Base-by-base conservation (phyloP, 37 sponge, comb jelly and placozoan species). In the Halisarca cf. caerulea region DNA sequence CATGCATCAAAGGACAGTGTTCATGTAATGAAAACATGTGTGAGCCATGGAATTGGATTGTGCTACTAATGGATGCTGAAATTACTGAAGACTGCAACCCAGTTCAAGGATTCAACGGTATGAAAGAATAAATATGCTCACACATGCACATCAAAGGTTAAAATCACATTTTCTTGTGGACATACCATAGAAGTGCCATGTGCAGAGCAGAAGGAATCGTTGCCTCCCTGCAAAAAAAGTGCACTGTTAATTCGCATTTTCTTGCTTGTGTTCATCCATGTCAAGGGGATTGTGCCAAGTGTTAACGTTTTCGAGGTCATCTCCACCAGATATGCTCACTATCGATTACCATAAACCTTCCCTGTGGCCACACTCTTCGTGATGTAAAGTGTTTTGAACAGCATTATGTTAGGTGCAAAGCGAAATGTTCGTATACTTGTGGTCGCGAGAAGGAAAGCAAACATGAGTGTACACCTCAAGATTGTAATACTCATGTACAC, bases 211-310 rank as follows among this genome's bases (percentile, higher is more conserved):
- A 47, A 47, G 51, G 51, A 47, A 14, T 11, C 51, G 51, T 14
- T 47, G 6, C 51, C 51, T 11, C 6, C 9, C 15, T 62, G 64
- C n/a, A 6, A 28, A n/a, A n/a, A n/a, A n/a, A n/a, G n/a, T n/a
- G n/a, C n/a, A n/a, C n/a, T n/a, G n/a, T n/a, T n/a, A n/a, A n/a
- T n/a, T n/a, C n/a, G n/a, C 79, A 78, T 36, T 82, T 27, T 1
- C 66, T 90, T 5, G 47, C 53, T 24, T 94, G 94, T 90, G 94
- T 88, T 15, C 94, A 94, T 82, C 59, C 59, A 32, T 94, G 94
- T 51, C 55, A 25, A n/a, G 42, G 72, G 58, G 73, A 68, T 5
- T 83, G 84, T 69, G 38, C 34, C 55, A 20, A 44, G 74, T 70
- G 75, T n/a, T n/a, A n/a, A n/a, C n/a, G n/a, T 37, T 80, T 34